Conservation (phyloP, 35 echinoderm and acorn worm genomes). For the Heliocidaris erythrogramma region DNA sequence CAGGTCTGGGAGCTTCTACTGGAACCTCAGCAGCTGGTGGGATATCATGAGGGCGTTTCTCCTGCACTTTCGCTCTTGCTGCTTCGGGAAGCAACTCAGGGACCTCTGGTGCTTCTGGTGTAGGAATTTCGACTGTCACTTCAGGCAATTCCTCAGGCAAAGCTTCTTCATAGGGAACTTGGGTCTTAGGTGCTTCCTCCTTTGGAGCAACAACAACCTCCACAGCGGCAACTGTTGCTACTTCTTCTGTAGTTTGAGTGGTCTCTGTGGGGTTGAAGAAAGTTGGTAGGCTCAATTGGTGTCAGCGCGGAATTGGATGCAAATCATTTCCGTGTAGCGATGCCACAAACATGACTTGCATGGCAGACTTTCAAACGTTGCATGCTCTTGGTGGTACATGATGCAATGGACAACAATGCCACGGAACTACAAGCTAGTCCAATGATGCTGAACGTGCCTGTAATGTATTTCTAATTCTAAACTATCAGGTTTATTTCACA, state of each 20-base stretch:
- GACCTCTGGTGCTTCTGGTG: conserved; percentile 26
- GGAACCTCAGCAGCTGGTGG: conserved; percentile 67
- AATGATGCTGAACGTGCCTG: too few species aligned
- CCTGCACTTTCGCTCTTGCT: background rate
- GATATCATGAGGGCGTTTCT: background rate
- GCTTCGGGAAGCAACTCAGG: conserved; percentile 3
- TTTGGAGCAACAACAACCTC: conserved; percentile 43
- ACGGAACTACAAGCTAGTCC: too few species aligned
- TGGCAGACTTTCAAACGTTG: background rate
- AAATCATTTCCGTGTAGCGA: background rate
- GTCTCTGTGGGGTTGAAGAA: conserved; percentile 20
- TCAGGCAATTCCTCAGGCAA: conserved; percentile 36
- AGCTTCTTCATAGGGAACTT: conserved; percentile 39
- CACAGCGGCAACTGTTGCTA: conserved; percentile 31
- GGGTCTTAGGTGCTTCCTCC: conserved; percentile 38
- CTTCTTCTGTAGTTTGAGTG: background rate
- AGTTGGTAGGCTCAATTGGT: background rate
- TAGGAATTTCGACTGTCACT: conserved; percentile 35
- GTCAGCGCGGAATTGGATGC: background rate
- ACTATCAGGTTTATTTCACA: too few species aligned
- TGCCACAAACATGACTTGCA: background rate
- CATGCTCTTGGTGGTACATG: background rate
- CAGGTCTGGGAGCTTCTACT: conserved; percentile 57
- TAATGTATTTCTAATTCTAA: too few species aligned
- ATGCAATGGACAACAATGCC: background rate